Conservation (phyloP, 2,888 invertebrate species). For the Cetonia aurata region DNA sequence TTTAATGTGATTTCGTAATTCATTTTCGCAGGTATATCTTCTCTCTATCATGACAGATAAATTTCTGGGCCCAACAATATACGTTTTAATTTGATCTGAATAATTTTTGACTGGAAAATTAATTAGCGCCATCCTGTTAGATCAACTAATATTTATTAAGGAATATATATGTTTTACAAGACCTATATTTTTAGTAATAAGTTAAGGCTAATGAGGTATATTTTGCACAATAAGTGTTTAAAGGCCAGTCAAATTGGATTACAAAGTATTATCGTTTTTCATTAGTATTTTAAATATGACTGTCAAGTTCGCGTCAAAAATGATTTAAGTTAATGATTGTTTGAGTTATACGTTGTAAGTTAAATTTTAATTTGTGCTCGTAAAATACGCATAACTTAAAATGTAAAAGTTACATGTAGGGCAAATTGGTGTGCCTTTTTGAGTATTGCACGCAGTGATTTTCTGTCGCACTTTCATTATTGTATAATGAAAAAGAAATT, state of each 20-base stretch:
- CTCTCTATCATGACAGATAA: background rate
- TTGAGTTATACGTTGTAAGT: constrained; percentile 14
- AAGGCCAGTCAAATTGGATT: background rate
- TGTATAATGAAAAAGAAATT: background rate
- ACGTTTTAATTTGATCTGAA: no score
- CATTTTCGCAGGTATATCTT: constrained; percentile 27
- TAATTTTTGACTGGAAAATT: no score
- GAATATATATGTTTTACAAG: no score
- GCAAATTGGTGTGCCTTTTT: background rate
- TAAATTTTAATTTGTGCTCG: constrained; percentile 31
- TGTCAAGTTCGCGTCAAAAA: constrained; percentile 34
- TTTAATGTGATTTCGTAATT: constrained; percentile 42
- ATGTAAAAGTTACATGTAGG: background rate
- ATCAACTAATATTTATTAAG: no score
- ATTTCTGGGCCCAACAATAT: no score
- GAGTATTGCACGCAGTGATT: no score
- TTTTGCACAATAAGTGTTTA: background rate
- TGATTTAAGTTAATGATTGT: constrained; percentile 34
- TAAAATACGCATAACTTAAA: constrained; percentile 25
- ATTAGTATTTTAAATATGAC: constrained; percentile 23
- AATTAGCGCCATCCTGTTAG: no score
- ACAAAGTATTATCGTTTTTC: constrained; percentile 14
- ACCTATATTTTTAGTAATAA: no score
- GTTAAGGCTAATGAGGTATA: background rate
- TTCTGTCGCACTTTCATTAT: background rate